Percentiles rank a stretch among this genome's conserved stretches.
Evolutionary conservation across 2,888 invertebrate genomes (phyloP).

Genomic region (Oxycera nigricornis): DNA sequence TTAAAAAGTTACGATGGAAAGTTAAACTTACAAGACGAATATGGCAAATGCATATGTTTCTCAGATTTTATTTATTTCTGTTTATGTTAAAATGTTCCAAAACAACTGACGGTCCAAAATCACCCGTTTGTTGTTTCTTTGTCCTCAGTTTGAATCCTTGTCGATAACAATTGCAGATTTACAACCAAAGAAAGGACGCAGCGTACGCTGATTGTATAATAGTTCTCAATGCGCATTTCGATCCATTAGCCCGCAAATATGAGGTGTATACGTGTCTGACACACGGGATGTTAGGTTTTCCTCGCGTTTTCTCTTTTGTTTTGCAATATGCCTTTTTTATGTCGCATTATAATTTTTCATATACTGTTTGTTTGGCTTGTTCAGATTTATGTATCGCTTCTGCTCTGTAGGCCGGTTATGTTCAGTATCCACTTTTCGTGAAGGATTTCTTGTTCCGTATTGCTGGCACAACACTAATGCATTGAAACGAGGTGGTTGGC

Average conservation of each 20-base stretch:
- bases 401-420: background rate
- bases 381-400: background rate
- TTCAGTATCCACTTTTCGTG: too few relatives aligned
- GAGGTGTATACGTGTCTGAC: background rate
- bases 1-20: background rate
- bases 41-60: background rate
- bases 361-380: background rate
- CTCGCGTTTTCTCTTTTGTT: background rate
- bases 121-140: too few relatives aligned
- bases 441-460: background rate
- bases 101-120: too few relatives aligned
- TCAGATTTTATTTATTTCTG: background rate
- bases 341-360: background rate
- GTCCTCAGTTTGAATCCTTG: too few relatives aligned
- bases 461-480: background rate
- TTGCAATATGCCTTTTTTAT: background rate
- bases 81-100: too few relatives aligned
- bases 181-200: background rate
- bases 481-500: background rate
- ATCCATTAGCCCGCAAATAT: background rate
- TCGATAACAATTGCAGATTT: too few relatives aligned
- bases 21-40: background rate
- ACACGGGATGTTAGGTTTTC: background rate
- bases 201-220: background rate
- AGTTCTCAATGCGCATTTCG: background rate